Evolutionary conservation across 2,113 vertebrate genomes (phyloP).

Genomic region (Stigmatopora nigra): DNA sequence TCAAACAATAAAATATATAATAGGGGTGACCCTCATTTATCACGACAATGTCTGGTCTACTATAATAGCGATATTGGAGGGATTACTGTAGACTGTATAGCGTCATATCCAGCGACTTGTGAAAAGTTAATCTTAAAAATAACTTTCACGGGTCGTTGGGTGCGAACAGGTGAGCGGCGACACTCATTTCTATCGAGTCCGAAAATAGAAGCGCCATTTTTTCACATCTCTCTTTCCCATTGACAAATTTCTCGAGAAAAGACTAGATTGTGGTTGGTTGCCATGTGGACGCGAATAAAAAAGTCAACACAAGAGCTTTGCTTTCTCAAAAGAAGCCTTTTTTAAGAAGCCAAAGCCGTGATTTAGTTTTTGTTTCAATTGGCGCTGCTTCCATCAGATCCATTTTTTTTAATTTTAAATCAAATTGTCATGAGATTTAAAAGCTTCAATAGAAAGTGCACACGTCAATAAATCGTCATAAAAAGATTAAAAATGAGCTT

Average conservation of each 20-base stretch:
- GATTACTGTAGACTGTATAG: too few relatives aligned
- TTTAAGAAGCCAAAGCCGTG: neutral
- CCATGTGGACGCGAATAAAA: neutral
- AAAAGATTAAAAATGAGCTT: too few relatives aligned
- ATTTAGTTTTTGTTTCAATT: neutral
- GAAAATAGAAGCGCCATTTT: neutral
- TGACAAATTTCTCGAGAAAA: neutral
- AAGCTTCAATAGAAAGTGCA: too few relatives aligned
- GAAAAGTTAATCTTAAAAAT: slow-evolving; percentile 5
- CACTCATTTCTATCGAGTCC: slow-evolving; percentile 4
- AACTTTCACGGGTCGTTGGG: slow-evolving; percentile 7
- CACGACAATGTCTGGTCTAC: too few relatives aligned
- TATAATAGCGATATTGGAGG: too few relatives aligned
- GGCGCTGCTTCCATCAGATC: neutral
- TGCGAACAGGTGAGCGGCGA: neutral
- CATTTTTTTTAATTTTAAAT: too few relatives aligned
- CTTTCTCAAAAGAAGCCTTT: neutral
- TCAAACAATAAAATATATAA: too few relatives aligned
- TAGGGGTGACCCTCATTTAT: too few relatives aligned
- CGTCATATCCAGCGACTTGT: too few relatives aligned
- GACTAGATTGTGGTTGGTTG: neutral
- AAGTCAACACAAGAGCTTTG: neutral
- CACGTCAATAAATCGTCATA: too few relatives aligned
- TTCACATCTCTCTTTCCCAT: neutral
- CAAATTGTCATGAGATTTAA: too few relatives aligned